These are phyloP conservation scores for Capitulum mitella DNA, from an alignment of 2,888 invertebrate genomes.

Conservation along the genomic window DNA sequence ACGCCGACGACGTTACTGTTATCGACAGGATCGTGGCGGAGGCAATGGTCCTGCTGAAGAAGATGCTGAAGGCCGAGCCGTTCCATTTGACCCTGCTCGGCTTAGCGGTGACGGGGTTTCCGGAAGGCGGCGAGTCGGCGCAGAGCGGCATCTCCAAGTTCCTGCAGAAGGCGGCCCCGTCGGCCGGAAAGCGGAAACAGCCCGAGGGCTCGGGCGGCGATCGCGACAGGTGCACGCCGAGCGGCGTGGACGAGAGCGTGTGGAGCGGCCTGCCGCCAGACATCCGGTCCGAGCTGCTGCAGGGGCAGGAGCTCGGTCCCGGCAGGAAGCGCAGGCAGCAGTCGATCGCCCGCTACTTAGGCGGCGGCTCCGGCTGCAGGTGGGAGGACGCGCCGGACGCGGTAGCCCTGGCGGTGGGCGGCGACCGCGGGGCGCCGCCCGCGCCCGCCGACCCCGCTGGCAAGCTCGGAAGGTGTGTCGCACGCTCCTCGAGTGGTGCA, in stretches of 20 bases:
- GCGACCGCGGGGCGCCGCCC: too few relatives aligned
- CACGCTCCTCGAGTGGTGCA: background rate
- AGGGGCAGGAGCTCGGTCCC: background rate
- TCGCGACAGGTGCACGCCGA: background rate
- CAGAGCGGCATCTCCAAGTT: background rate
- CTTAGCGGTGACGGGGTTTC: slow-evolving; percentile 73
- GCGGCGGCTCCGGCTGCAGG: background rate
- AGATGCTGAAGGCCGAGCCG: slow-evolving; percentile 48
- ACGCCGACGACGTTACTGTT: slow-evolving; percentile 45
- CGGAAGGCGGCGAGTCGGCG: slow-evolving; percentile 45
- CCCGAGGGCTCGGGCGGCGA: background rate
- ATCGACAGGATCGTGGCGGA: slow-evolving; percentile 33
- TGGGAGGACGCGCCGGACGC: background rate
- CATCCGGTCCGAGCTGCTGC: background rate
- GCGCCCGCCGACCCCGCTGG: too few relatives aligned
- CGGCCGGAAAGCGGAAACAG: background rate
- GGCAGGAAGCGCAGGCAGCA: background rate
- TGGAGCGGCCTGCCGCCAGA: background rate
- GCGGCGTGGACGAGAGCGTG: background rate
- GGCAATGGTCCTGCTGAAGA: slow-evolving; percentile 37
- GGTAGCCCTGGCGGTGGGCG: background rate
- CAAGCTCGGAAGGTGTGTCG: background rate
- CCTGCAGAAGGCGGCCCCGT: background rate
- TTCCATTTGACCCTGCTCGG: slow-evolving; percentile 73
- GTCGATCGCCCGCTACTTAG: background rate